Evolutionary conservation across 2,113 vertebrate species (phyloP), one percentile per base, ranked within the genome.

Genomic region (Lepisosteus oculatus): DNA sequence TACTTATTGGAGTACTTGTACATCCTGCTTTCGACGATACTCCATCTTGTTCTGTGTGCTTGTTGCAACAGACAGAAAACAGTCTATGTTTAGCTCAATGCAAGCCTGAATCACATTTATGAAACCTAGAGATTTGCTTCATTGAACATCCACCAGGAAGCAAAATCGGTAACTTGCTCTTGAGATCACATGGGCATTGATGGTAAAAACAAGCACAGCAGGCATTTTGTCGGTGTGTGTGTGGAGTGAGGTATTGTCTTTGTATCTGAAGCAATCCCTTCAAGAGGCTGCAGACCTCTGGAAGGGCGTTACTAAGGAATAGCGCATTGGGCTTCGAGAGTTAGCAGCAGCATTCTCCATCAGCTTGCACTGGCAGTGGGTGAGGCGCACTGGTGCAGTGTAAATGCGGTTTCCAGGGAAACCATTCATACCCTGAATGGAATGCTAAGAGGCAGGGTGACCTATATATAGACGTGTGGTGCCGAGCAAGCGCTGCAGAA

Each of bases 351-450:
- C 85, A 85, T 86, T 89, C 84, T 87, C 81, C 72, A 85, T 88
- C 84, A 89, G 77, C 86, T 84, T 84, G 87, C 86, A 83, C 80
- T 76, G 81, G 78, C 84, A 78, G 78, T 85, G 75, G 80, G 90
- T 81, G 82, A 77, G 81, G 83, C 81, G 78, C 76, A 70, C 79
- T 79, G 80, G 70, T 76, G 83, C 83, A 88, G 81, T 74, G 75
- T 81, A 88, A 81, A 90, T 82, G 80, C 76, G 85, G 91, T 92
- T 91, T 84, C 90, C 85, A 88, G 59, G 78, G 89, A 83, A 92
- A 93, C 90, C 85, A 89, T 89, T 88, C 86, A 86, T 79, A 69
- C 68, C 74, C 67, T 51, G 74, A 72, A 77, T 86, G 82, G 80
- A 81, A 77, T 78, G 76, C 72, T 71, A 74, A 65, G 57, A 55